These are phyloP conservation scores for Lamellibrachia luymesi DNA, from an alignment of 1,140 invertebrate genomes.

Conservation along the genomic window DNA sequence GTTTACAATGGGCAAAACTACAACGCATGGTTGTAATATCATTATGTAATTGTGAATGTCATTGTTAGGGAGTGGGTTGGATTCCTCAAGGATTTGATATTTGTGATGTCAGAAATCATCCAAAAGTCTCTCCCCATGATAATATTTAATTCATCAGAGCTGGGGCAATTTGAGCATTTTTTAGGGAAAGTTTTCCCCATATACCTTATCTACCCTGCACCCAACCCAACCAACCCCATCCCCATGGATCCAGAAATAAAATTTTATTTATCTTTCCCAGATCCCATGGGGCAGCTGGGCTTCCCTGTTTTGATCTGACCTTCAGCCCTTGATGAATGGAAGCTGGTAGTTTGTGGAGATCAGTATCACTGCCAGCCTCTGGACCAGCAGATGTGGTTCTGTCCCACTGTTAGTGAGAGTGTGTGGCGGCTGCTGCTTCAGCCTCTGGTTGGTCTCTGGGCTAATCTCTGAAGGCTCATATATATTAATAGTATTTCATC, in stretches of 20 bases:
- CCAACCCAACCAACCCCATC: not conserved
- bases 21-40: too few relatives aligned
- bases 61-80: too few relatives aligned
- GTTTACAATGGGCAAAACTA: too few relatives aligned
- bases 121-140: too few relatives aligned
- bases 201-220: not conserved
- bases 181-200: not conserved
- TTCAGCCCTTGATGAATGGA: conserved; percentile 4
- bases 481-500: conserved; percentile 1
- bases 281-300: not conserved
- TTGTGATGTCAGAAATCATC: too few relatives aligned
- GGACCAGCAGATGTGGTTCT: not conserved
- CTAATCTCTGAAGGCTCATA: not conserved
- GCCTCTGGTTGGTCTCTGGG: not conserved
- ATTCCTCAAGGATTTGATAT: too few relatives aligned
- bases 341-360: not conserved
- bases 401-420: not conserved
- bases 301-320: not conserved
- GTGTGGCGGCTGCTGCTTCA: not conserved
- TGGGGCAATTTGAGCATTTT: too few relatives aligned
- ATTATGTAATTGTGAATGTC: too few relatives aligned
- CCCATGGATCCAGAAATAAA: not conserved
- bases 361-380: not conserved
- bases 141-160: too few relatives aligned
- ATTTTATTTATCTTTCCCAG: not conserved